A percentile compares a stretch with the other conserved stretches of the same genome.
These are phyloP conservation scores for Acronicta aceris DNA, from an alignment of 2,888 invertebrate genomes.

Conservation along the genomic window DNA sequence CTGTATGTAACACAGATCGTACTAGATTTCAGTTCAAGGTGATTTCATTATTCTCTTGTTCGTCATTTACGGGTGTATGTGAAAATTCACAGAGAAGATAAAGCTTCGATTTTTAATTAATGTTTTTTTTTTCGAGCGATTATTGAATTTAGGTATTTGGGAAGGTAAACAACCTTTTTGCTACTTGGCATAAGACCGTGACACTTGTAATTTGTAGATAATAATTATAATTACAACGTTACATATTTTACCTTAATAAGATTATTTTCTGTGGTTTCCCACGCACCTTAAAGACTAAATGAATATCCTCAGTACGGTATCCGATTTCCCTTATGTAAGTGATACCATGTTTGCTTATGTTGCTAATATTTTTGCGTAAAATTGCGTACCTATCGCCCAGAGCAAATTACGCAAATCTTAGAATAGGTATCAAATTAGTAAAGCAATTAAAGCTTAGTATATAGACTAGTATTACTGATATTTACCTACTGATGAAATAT, in stretches of 20 bases:
- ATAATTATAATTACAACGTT: constrained; percentile 7
- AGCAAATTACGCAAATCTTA: constrained; percentile 35
- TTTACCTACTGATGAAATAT: background rate
- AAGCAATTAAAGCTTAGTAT: constrained; percentile 4
- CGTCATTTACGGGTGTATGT: no score
- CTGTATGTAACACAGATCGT: no score
- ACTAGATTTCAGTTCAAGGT: no score
- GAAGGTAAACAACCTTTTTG: background rate
- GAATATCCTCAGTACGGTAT: constrained; percentile 37
- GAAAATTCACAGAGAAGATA: no score
- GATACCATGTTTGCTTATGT: constrained; percentile 49
- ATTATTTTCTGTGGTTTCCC: constrained; percentile 72
- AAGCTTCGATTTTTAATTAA: no score
- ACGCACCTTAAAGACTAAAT: constrained; percentile 69
- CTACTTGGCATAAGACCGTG: background rate
- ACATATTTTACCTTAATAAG: constrained; percentile 63
- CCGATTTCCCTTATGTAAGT: constrained; percentile 72
- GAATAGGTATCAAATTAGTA: constrained; percentile 42
- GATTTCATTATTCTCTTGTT: no score
- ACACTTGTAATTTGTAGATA: background rate
- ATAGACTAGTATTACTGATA: background rate
- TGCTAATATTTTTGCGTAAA: constrained; percentile 52
- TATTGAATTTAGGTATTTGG: no score
- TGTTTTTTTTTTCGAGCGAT: no score
- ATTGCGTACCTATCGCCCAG: constrained; percentile 38